Evolutionary conservation across 2,113 vertebrate genomes (phyloP).

Genomic region (Lanius ludovicianus): DNA sequence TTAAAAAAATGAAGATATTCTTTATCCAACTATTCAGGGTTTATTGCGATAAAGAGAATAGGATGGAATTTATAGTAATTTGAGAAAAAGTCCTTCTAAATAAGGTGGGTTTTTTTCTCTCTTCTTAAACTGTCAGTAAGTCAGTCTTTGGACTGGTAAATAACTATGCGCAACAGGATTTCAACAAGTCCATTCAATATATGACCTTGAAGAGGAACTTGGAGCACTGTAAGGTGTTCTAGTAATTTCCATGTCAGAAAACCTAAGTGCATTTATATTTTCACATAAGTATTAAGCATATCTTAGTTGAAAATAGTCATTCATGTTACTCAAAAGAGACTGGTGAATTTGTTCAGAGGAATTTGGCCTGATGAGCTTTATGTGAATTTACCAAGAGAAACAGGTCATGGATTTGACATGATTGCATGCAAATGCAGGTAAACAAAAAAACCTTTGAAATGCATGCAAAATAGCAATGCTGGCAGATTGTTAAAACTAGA

Average conservation of each 20-base stretch:
- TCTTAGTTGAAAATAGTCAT: background rate
- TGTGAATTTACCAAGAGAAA: background rate
- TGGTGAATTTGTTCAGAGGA: background rate
- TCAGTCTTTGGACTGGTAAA: background rate
- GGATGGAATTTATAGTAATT: background rate
- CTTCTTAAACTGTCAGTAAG: background rate
- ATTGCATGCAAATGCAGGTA: background rate
- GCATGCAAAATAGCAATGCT: background rate
- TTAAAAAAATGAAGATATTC: background rate
- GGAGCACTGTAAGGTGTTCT: background rate
- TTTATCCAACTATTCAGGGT: background rate
- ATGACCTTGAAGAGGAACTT: background rate
- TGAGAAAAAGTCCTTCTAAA: background rate
- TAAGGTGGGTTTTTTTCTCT: accelerated
- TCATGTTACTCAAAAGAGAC: background rate
- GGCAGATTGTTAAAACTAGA: background rate
- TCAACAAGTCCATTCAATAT: background rate
- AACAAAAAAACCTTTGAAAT: background rate
- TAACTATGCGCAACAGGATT: background rate
- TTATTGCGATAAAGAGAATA: background rate
- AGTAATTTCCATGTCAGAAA: background rate
- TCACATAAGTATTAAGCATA: background rate
- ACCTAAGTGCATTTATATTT: background rate
- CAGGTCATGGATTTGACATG: background rate
- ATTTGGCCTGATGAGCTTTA: background rate